A percentile compares a stretch with the other conserved stretches of the same genome.
These are phyloP conservation scores for Paramacrobiotus metropolitanus DNA, from an alignment of 1,140 invertebrate species.

Conservation along the genomic window DNA sequence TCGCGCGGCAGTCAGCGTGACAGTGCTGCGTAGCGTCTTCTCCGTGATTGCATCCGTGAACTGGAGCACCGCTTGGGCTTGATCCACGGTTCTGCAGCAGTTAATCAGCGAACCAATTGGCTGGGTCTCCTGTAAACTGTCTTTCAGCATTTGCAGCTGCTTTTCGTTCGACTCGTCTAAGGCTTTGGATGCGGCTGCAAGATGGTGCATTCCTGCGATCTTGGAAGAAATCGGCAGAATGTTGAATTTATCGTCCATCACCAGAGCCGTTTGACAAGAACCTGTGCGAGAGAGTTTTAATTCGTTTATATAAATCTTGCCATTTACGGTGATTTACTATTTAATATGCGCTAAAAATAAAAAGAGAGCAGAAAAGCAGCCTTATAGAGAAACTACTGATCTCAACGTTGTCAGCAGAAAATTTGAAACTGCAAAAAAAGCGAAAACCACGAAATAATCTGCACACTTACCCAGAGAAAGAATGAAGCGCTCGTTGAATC, in stretches of 20 bases:
- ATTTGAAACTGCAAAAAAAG: no score
- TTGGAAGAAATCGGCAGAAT: conserved; percentile 68
- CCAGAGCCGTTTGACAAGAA: conserved; percentile 26
- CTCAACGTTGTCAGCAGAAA: no score
- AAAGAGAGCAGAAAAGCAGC: no score
- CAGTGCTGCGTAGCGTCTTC: conserved; percentile 63
- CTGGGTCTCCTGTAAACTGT: conserved; percentile 57
- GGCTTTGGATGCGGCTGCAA: neutral
- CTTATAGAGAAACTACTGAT: no score
- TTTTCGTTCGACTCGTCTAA: conserved; percentile 14
- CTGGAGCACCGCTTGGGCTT: conserved; percentile 66
- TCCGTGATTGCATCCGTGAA: conserved; percentile 87
- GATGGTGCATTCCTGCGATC: conserved; percentile 3
- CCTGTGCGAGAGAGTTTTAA: conserved; percentile 4
- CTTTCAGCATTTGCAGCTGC: conserved; percentile 44
- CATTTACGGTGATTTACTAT: no score
- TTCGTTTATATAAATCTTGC: conserved; percentile 1
- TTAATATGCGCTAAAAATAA: no score
- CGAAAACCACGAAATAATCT: no score
- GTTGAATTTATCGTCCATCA: conserved; percentile 76
- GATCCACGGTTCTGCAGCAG: conserved; percentile 69
- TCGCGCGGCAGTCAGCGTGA: conserved; percentile 80
- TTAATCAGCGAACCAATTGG: conserved; percentile 70
- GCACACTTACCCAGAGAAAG: conserved; percentile 8
- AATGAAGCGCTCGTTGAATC: conserved; percentile 65